Evolutionary conservation across 1,140 invertebrate genomes (phyloP).

Genomic region (Caenorhabditis inopinata): DNA sequence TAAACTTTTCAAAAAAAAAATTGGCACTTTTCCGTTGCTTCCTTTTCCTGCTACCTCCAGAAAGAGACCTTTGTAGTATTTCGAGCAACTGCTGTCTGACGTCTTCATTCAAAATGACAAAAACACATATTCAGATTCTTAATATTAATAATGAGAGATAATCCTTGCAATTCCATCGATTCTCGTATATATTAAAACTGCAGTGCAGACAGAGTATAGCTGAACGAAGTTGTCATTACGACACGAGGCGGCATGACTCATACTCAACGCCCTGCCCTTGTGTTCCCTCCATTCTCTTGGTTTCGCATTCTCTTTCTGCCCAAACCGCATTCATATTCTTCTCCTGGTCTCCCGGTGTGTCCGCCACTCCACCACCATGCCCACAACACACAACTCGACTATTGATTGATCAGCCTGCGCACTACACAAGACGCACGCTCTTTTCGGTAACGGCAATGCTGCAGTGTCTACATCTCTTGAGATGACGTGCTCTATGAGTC

Average conservation of each 20-base stretch:
- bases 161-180: too few species aligned
- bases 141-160: too few species aligned
- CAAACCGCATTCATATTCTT: too few species aligned
- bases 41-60: too few species aligned
- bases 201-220: background rate
- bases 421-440: background rate
- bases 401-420: constrained; percentile 26
- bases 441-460: background rate
- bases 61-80: too few species aligned
- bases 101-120: too few species aligned
- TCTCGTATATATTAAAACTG: too few species aligned
- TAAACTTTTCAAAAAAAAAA: too few species aligned
- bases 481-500: background rate
- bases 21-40: too few species aligned
- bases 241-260: constrained; percentile 1
- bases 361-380: background rate
- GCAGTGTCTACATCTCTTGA: background rate
- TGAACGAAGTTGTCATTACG: constrained; percentile 1
- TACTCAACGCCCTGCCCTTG: background rate
- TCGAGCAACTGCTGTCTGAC: too few species aligned
- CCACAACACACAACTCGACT: constrained; percentile 1
- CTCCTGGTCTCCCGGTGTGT: background rate
- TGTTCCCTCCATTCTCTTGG: background rate
- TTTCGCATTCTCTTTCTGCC: too few species aligned
- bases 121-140: too few species aligned